These are phyloP conservation scores for Ommatoiulus sabulosus DNA, from an alignment of 2,888 invertebrate genomes.

Conservation along the genomic window DNA sequence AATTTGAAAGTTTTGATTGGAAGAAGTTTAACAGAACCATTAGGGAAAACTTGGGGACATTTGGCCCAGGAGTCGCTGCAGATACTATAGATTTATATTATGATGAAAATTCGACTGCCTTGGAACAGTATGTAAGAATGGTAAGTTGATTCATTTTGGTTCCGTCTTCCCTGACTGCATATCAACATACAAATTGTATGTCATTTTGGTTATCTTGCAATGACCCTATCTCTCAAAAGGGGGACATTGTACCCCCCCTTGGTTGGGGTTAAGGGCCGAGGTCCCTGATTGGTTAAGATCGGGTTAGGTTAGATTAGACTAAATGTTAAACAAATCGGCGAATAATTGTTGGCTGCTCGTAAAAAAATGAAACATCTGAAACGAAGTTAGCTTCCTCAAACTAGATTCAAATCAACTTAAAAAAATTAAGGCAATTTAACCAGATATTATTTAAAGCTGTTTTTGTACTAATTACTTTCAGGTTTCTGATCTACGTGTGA, in stretches of 20 bases:
- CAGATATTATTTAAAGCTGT: not conserved
- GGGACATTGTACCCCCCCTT: too few species aligned
- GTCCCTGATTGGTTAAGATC: too few species aligned
- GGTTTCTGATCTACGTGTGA: constrained; percentile 82
- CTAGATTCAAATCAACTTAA: too few species aligned
- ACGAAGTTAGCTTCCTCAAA: too few species aligned
- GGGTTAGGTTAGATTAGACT: too few species aligned
- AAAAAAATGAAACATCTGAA: too few species aligned
- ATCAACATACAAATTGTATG: too few species aligned
- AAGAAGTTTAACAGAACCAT: constrained; percentile 51
- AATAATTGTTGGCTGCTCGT: too few species aligned
- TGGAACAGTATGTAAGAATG: constrained; percentile 60
- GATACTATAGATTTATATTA: constrained; percentile 60
- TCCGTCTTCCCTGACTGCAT: not conserved
- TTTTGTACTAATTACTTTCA: constrained; percentile 51
- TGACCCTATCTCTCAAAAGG: too few species aligned
- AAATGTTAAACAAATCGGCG: too few species aligned
- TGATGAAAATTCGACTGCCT: constrained; percentile 59
- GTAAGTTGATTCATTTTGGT: constrained; percentile 53
- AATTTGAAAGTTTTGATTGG: constrained; percentile 56
- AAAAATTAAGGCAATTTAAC: not conserved
- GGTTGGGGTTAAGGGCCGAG: too few species aligned
- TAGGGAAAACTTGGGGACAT: constrained; percentile 53
- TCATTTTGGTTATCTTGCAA: too few species aligned
- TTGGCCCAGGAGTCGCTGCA: constrained; percentile 59